Conservation (phyloP, 2,113 vertebrate genomes). For the Pteronura brasiliensis region DNA sequence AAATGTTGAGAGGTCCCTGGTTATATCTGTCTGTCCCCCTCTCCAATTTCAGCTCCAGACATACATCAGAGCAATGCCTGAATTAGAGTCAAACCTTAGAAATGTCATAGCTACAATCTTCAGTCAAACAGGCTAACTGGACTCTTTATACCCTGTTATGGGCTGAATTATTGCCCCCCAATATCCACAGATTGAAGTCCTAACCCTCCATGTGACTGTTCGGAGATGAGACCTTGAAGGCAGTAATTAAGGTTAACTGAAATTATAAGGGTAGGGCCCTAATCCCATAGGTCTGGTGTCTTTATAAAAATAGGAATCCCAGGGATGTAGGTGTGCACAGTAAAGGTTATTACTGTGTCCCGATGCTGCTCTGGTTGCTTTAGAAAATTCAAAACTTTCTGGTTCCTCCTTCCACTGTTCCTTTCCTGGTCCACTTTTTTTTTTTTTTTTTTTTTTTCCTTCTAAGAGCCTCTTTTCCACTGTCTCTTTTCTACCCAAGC, state of each 20-base stretch:
- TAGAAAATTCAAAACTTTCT: neutral
- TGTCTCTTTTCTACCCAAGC: neutral
- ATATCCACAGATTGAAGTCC: neutral
- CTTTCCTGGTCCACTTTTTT: neutral
- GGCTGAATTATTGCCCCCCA: neutral
- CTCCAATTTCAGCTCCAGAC: neutral
- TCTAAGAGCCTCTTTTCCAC: neutral
- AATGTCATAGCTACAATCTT: neutral
- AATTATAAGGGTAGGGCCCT: fast-evolving
- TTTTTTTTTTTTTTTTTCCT: neutral
- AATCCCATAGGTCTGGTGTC: neutral
- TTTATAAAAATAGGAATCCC: neutral
- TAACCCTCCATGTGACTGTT: neutral
- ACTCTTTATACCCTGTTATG: neutral
- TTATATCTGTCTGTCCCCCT: neutral
- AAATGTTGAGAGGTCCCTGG: neutral
- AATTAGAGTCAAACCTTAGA: neutral
- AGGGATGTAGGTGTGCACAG: neutral
- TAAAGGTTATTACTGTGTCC: neutral
- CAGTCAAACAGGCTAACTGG: neutral
- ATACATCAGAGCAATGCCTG: neutral
- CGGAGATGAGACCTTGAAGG: neutral
- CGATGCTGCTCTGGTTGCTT: neutral
- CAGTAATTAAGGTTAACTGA: neutral
- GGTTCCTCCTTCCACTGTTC: neutral